Percentiles rank a stretch among this genome's conserved stretches.
These are phyloP conservation scores for Poecilus cupreus DNA, from an alignment of 2,888 invertebrate species.

Conservation along the genomic window DNA sequence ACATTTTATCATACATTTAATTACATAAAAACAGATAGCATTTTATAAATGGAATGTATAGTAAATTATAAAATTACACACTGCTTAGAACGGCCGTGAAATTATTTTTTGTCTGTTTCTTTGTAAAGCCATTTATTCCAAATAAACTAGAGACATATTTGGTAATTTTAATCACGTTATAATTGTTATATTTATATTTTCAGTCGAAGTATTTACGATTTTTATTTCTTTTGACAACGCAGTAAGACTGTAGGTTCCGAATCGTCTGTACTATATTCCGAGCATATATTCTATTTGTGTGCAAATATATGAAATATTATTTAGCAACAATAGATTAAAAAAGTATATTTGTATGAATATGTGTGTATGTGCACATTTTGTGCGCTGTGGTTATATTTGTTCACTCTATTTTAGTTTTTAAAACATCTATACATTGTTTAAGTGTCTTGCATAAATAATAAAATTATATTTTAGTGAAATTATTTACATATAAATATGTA, in stretches of 20 bases:
- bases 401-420: neutral
- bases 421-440: neutral
- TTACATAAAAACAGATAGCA: conserved; percentile 12
- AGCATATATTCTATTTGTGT: neutral
- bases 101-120: neutral
- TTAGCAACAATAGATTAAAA: no score
- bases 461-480: conserved; percentile 6
- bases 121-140: neutral
- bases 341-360: neutral
- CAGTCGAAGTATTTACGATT: neutral
- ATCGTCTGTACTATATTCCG: neutral
- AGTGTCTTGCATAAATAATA: conserved; percentile 1
- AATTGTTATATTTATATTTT: neutral
- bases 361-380: neutral
- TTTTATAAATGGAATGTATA: conserved; percentile 39
- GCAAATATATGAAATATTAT: no score
- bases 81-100: neutral
- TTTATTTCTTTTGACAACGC: no score
- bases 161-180: no score
- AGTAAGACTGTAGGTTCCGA: conserved; percentile 11
- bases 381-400: conserved; percentile 5
- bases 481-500: neutral
- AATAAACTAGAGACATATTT: neutral
- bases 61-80: neutral
- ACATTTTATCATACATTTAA: conserved; percentile 28